phyloP scores from a whole-genome alignment of 2,888 invertebrate species.

The Heteromyza rotundicornis region DNA sequence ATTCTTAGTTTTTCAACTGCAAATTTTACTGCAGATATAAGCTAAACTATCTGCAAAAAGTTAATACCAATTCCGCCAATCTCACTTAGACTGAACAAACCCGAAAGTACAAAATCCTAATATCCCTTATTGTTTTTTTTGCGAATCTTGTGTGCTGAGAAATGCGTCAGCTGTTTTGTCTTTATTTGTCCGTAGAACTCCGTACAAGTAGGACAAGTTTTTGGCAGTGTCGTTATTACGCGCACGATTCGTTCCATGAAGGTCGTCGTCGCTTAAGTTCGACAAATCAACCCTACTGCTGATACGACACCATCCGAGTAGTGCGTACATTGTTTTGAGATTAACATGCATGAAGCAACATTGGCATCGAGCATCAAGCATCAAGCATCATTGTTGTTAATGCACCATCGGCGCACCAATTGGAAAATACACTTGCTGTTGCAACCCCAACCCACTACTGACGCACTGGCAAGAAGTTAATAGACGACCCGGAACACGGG shows the following conservation, averaged over 20 bases:
- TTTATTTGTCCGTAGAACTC: neutral
- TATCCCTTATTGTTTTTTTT: no score
- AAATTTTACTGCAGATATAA: no score
- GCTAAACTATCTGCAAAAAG: no score
- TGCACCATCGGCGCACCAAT: constrained; percentile 2
- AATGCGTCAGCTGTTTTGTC: constrained; percentile 30
- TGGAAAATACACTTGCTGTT: neutral
- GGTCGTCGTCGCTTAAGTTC: neutral
- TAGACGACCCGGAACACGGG: constrained; percentile 38
- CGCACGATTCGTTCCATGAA: no score
- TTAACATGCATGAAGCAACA: neutral
- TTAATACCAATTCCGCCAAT: no score
- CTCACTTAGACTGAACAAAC: no score
- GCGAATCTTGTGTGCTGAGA: no score
- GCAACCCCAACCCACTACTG: neutral
- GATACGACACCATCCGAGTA: neutral
- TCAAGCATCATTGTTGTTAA: neutral
- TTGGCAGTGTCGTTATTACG: neutral
- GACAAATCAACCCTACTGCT: neutral
- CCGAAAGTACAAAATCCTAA: no score
- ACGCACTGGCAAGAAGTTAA: constrained; percentile 53
- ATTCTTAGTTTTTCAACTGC: no score
- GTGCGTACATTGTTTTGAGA: neutral
- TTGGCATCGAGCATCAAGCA: neutral
- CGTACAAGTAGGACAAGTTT: constrained; percentile 31